Conservation (phyloP, 2,797 vertebrate species). For the Pseudotriccus pelzelni region DNA sequence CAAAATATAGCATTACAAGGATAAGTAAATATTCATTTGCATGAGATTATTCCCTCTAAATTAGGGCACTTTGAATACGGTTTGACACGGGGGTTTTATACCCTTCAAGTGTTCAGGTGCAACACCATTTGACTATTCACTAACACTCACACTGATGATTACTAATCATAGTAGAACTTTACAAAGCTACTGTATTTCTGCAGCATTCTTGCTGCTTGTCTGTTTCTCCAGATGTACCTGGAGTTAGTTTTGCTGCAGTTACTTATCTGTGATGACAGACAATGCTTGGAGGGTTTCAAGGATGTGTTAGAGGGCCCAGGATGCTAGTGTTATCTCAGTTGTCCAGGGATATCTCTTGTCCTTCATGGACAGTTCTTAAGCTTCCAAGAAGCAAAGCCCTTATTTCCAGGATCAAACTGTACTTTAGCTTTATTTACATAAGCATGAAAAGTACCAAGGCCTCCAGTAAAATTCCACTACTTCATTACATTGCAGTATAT, state of each 20-base stretch:
- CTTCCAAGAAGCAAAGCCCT: neutral
- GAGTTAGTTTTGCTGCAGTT: neutral
- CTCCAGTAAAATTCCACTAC: neutral
- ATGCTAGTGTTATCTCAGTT: neutral
- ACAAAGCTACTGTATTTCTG: neutral
- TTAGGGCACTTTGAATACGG: accelerated
- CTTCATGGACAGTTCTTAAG: neutral
- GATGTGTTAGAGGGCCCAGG: neutral
- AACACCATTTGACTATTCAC: neutral
- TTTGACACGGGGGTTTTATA: neutral
- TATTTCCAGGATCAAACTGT: neutral
- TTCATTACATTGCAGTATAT: neutral
- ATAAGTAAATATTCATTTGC: neutral
- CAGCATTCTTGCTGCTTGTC: neutral
- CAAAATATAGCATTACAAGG: neutral
- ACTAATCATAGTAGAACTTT: neutral
- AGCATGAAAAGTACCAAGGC: neutral
- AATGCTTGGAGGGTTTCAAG: neutral
- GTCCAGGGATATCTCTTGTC: neutral
- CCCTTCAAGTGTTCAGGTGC: neutral
- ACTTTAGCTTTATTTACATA: neutral
- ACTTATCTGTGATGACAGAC: neutral
- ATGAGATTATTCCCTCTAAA: neutral
- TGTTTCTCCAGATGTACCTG: neutral
- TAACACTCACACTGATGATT: neutral